Evolutionary conservation across 1,140 invertebrate genomes (phyloP).

Genomic region (Cephus cinctus): DNA sequence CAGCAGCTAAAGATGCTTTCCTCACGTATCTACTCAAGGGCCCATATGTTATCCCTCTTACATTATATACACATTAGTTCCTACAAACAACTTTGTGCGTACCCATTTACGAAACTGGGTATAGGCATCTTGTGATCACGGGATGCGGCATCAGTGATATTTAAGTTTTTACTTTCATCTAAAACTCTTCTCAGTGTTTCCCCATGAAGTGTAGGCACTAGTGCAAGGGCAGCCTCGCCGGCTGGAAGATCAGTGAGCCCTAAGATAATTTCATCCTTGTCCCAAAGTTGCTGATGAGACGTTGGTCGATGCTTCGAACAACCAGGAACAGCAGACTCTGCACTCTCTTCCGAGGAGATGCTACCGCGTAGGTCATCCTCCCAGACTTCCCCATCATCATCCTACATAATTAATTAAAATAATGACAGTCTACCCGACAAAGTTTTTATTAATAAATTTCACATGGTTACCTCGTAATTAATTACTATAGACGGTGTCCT

Average conservation of each 20-base stretch:
- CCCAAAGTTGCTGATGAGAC: constrained; percentile 40
- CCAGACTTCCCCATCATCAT: constrained; percentile 34
- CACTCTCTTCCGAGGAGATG: constrained; percentile 42
- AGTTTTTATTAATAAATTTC: not conserved
- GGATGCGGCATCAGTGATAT: constrained; percentile 13
- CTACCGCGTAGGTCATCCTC: constrained; percentile 31
- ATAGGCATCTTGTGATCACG: constrained; percentile 17
- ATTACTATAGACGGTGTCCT: constrained; percentile 18
- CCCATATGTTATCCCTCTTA: no score
- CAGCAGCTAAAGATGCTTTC: constrained; percentile 28
- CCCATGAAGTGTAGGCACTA: constrained; percentile 33
- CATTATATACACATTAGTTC: not conserved
- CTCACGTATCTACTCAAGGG: constrained; percentile 21
- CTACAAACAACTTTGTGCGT: constrained; percentile 7
- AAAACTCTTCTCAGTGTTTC: constrained; percentile 30
- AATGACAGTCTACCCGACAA: constrained; percentile 1
- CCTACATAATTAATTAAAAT: constrained; percentile 20
- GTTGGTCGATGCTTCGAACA: constrained; percentile 30
- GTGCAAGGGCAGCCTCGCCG: constrained; percentile 35
- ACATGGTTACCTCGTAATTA: constrained; percentile 22
- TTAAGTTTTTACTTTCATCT: constrained; percentile 26
- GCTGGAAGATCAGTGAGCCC: constrained; percentile 42
- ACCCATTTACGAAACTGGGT: constrained; percentile 36
- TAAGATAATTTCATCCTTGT: constrained; percentile 35
- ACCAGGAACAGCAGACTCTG: constrained; percentile 18